Evolutionary conservation across 1,140 invertebrate species (phyloP).

Genomic region (Nephila pilipes): DNA sequence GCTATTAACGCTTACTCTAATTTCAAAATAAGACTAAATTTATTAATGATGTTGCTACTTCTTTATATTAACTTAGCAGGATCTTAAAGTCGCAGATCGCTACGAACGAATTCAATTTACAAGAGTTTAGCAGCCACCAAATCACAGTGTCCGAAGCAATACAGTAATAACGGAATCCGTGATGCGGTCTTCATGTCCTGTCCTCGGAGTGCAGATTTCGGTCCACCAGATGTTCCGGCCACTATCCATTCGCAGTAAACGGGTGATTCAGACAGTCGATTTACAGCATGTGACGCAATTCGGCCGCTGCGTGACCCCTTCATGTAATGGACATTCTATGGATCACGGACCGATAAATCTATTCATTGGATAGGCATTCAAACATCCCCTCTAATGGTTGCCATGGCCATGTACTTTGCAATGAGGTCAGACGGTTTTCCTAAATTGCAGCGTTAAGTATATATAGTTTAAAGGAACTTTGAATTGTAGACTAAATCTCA

Average conservation of each 20-base stretch:
- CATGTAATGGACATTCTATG: constrained; percentile 72
- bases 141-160: neutral
- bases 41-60: neutral
- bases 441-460: constrained; percentile 18
- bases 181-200: constrained; percentile 21
- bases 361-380: constrained; percentile 66
- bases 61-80: neutral
- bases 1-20: neutral
- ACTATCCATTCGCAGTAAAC: constrained; percentile 65
- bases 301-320: constrained; percentile 63
- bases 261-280: constrained; percentile 74
- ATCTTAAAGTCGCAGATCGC: neutral
- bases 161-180: constrained; percentile 37
- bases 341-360: constrained; percentile 68
- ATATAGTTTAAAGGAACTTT: neutral
- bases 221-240: constrained; percentile 63
- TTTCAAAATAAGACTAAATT: neutral
- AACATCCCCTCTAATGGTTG: constrained; percentile 50
- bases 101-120: constrained; percentile 34
- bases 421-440: constrained; percentile 12
- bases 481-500: neutral
- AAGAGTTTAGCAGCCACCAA: neutral
- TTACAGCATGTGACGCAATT: constrained; percentile 72
- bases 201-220: constrained; percentile 28
- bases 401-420: constrained; percentile 6